Base-by-base conservation (phyloP, 2,888 invertebrate species). In the Autographa gamma region DNA sequence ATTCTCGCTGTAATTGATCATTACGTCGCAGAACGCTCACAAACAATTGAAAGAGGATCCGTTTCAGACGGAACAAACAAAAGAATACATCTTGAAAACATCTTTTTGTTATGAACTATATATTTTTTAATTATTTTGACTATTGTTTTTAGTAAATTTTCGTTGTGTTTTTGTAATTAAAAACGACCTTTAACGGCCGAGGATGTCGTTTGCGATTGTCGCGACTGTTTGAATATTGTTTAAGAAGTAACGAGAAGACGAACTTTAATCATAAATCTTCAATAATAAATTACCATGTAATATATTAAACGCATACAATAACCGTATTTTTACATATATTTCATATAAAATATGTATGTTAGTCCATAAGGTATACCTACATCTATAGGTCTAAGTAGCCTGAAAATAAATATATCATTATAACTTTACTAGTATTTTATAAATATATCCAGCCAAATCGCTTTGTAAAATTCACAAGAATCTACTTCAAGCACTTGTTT, bases 1-100 rank as follows among this genome's bases (percentile, higher is more conserved):
- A 87, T 85, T 81, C 79, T 73, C 73, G 72, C 66, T 73, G 76
- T 88, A 90, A 90, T 90, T 90, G 90, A 89, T 90, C 90, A 89
- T 90, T 90, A 90, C 79, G 82, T 73, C 70, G 76, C 64, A 75
- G 64, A 85, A 75, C 77, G 78, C 63, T 72, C 69, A 69, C 79
- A 82, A 86, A 88, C 83, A 82, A 81, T 86, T 76, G 72, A 61
- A 76, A 86, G 76, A 76, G 82, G 81, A 85, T 88, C 83, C 78
- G 76, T 84, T 85, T 81, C 83, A 74, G 68, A 67, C 73, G 58
- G 63, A 61, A 69, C 60, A 78, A 69, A 66, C 63, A 69, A 73
- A 80, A 63, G 18, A 76, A 64, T 31, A 64, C 48, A 58, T 76
- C 2, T 62, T 64, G 52, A 62, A n/a, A 38, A 48, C 56, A 18